Conservation (phyloP, 2,113 vertebrate species). For the Diphyllodes magnificus region DNA sequence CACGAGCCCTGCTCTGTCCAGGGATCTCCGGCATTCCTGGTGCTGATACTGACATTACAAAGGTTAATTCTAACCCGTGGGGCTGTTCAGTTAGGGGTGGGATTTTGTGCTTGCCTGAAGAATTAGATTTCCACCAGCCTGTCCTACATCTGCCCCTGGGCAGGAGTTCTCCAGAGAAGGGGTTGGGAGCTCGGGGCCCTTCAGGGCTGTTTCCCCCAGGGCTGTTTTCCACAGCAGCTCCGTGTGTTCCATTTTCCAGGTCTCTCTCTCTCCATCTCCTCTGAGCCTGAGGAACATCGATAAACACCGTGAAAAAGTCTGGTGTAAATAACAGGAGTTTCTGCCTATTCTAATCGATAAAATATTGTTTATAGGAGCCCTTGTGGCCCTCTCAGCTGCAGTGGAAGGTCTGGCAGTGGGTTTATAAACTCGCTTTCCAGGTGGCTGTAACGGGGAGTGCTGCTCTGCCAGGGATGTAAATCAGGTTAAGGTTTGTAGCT, state of each 20-base stretch:
- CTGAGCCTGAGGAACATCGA: not conserved
- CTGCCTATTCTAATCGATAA: conserved; percentile 32
- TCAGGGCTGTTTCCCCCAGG: not conserved
- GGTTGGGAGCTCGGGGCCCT: rapidly evolving
- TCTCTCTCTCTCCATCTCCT: not conserved
- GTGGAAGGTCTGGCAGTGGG: not conserved
- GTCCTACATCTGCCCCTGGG: rapidly evolving
- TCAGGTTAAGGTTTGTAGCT: not conserved
- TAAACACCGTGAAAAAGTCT: not conserved
- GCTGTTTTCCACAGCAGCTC: not conserved
- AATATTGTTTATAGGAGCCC: conserved; percentile 7
- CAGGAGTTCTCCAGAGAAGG: not conserved
- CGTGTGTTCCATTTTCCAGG: rapidly evolving
- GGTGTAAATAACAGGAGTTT: conserved; percentile 8
- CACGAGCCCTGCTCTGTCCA: not conserved
- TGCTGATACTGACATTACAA: rapidly evolving
- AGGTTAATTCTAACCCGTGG: rapidly evolving
- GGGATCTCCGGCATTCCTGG: not conserved
- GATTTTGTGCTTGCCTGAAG: not conserved
- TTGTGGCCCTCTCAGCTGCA: not conserved
- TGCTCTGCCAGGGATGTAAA: not conserved
- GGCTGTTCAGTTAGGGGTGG: not conserved
- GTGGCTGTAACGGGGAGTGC: not conserved
- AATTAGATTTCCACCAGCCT: not conserved
- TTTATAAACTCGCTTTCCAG: not conserved